These are phyloP conservation scores for Galago senegalensis DNA, from an alignment of 2,797 vertebrate genomes.

Conservation along the genomic window DNA sequence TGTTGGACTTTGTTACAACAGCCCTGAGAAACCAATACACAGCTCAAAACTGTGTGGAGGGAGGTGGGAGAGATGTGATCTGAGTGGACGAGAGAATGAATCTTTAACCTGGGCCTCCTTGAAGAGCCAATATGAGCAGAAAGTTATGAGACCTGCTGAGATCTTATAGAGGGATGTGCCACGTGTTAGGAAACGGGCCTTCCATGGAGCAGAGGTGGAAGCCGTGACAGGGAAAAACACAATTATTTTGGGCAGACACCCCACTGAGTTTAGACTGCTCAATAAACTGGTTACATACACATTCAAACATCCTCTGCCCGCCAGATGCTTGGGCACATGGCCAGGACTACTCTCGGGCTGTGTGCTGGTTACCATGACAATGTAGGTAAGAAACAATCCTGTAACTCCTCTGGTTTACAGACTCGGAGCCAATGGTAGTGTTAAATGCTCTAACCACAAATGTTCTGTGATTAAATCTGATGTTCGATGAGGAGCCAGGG, in stretches of 20 bases:
- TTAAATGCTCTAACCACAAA: conserved; percentile 21
- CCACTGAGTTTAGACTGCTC: conserved; percentile 55
- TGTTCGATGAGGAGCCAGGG: conserved; percentile 25
- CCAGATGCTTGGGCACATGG: conserved; percentile 72
- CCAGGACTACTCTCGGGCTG: conserved; percentile 65
- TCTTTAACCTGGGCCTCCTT: conserved; percentile 33
- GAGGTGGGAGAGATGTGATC: background rate
- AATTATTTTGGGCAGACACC: conserved; percentile 66
- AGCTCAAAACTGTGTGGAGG: background rate
- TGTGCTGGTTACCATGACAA: conserved; percentile 75
- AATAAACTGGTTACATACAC: conserved; percentile 59
- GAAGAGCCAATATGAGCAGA: background rate
- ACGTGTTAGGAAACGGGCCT: conserved; percentile 2
- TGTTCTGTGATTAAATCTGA: conserved; percentile 54
- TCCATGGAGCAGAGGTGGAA: conserved; percentile 17
- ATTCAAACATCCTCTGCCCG: conserved; percentile 61
- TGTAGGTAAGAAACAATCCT: conserved; percentile 62
- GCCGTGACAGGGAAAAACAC: conserved; percentile 54
- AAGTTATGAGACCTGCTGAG: background rate
- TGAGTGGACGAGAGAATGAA: background rate
- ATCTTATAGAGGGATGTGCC: conserved; percentile 18
- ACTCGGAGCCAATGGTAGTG: background rate
- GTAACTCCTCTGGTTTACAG: conserved; percentile 41
- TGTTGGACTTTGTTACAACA: background rate
- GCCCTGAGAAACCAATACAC: background rate